Evolutionary conservation across 2,888 invertebrate species (phyloP).

Genomic region (Ditylenchus weischeri): DNA sequence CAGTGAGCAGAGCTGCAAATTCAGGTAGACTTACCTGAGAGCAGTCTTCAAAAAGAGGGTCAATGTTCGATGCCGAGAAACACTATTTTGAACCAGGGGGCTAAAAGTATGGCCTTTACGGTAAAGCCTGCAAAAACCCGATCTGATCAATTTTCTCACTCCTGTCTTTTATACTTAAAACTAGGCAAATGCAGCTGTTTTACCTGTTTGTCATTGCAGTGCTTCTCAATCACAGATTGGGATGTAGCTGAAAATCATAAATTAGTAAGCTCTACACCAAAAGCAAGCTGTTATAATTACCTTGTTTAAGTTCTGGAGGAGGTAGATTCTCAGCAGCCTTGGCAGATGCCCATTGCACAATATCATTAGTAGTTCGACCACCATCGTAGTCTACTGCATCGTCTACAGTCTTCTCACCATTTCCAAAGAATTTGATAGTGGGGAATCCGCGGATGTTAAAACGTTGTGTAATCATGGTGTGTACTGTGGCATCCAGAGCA

Average conservation of each 20-base stretch:
- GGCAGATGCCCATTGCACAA: constrained; percentile 76
- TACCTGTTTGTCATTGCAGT: constrained; percentile 77
- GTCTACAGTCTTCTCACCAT: constrained; percentile 64
- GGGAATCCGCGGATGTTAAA: constrained; percentile 88
- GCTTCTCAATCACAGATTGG: constrained; percentile 67
- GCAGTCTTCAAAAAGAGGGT: too few species aligned
- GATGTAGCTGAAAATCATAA: constrained; percentile 59
- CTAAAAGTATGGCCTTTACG: too few species aligned
- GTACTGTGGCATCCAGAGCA: constrained; percentile 89
- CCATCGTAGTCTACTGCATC: constrained; percentile 80
- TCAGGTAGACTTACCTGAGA: too few species aligned
- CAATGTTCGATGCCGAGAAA: too few species aligned
- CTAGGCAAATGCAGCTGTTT: too few species aligned
- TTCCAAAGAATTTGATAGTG: constrained; percentile 76
- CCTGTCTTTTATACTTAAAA: too few species aligned
- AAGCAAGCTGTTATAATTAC: too few species aligned
- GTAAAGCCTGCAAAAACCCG: too few species aligned
- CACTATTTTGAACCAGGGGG: too few species aligned
- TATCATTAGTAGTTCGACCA: constrained; percentile 80
- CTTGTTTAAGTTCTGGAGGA: constrained; percentile 80
- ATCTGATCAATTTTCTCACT: too few species aligned
- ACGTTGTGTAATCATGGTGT: constrained; percentile 75
- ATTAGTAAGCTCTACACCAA: too few species aligned
- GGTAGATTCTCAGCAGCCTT: constrained; percentile 75
- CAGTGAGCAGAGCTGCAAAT: too few species aligned